phyloP scores from a whole-genome alignment of 2,797 vertebrate genomes.

The Mionectes olivaceus region DNA sequence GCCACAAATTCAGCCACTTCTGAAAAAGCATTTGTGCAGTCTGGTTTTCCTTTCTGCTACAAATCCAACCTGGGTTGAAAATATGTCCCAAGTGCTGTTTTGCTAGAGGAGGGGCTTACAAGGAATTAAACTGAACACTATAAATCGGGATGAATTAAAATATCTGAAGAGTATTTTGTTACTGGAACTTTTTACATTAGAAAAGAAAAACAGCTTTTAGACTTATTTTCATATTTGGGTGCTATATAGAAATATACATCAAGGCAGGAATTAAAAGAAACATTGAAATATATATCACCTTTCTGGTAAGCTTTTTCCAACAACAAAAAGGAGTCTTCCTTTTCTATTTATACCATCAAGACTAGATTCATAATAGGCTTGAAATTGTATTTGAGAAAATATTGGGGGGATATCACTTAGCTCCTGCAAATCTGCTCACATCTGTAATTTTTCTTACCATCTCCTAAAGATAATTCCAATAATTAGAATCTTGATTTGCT shows the following conservation, averaged over 20 bases:
- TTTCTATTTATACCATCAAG: background rate
- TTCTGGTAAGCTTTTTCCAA: background rate
- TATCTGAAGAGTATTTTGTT: background rate
- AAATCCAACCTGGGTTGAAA: background rate
- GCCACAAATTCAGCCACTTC: background rate
- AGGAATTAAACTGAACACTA: background rate
- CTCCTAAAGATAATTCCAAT: background rate
- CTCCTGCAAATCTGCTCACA: background rate
- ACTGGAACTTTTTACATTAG: background rate
- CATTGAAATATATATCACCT: background rate
- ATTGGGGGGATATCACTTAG: fast-evolving
- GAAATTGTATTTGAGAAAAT: background rate
- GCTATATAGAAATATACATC: background rate
- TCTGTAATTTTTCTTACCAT: background rate
- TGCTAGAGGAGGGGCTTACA: background rate
- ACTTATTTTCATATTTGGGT: background rate
- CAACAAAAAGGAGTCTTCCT: background rate
- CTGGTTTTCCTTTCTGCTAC: background rate
- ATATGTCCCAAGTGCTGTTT: background rate
- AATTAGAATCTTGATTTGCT: background rate
- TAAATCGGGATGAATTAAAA: background rate
- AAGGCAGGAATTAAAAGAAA: background rate
- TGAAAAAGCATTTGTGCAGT: background rate
- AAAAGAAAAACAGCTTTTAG: background rate
- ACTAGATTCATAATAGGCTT: background rate